These are phyloP conservation scores for Hydrolagus affinis DNA, from an alignment of 2,113 vertebrate species.

Conservation along the genomic window DNA sequence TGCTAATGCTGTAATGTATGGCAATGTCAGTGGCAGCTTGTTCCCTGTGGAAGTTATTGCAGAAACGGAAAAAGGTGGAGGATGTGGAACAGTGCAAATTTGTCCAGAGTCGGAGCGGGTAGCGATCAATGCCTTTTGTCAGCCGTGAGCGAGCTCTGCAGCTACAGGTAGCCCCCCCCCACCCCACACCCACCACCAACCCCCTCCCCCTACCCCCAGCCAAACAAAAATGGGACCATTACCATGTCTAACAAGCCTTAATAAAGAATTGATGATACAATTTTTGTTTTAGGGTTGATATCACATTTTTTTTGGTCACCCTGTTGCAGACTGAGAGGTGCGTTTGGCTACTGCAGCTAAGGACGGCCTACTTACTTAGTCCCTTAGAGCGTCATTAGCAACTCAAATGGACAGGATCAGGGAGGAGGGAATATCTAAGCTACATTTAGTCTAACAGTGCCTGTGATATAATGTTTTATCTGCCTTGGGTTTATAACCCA, in stretches of 20 bases:
- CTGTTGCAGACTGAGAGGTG: slow-evolving; percentile 2
- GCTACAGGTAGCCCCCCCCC: background rate
- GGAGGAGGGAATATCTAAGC: background rate
- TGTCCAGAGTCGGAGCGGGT: slow-evolving; percentile 43
- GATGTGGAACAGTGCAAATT: slow-evolving; percentile 49
- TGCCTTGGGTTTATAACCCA: no score
- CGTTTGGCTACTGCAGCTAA: background rate
- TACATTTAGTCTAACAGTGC: background rate
- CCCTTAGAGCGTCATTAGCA: slow-evolving; percentile 1
- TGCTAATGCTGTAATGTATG: slow-evolving; percentile 31
- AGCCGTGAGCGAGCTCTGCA: background rate
- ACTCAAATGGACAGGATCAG: background rate
- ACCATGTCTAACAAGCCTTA: no score
- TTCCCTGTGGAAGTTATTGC: slow-evolving; percentile 34
- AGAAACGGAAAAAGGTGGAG: slow-evolving; percentile 36
- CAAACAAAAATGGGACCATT: no score
- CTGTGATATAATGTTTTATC: no score
- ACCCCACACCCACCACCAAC: no score
- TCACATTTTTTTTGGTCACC: background rate
- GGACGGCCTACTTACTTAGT: background rate
- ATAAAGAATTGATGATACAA: no score
- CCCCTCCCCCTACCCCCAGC: no score
- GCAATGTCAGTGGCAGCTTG: slow-evolving; percentile 28
- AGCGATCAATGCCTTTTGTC: slow-evolving; percentile 31
- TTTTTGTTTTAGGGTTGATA: no score